phyloP scores from a whole-genome alignment of 1,140 invertebrate genomes.

The Nymphalis io region DNA sequence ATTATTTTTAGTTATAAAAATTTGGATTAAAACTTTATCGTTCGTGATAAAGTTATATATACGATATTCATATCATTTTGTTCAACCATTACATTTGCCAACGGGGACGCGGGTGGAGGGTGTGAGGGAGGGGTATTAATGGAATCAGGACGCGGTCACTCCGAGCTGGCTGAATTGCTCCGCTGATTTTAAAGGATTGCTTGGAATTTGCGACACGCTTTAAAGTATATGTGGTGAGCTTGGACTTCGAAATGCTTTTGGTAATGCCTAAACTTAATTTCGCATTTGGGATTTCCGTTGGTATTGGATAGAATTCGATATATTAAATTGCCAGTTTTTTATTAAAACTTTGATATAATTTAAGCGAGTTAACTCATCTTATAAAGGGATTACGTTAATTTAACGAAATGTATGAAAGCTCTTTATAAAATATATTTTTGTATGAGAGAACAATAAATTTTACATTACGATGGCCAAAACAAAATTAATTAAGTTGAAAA shows the following conservation, averaged over 20 bases:
- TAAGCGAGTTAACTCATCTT: no score
- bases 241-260: conserved; percentile 55
- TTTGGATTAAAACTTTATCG: background rate
- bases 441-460: no score
- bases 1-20: background rate
- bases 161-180: conserved; percentile 45
- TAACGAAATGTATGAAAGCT: no score
- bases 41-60: background rate
- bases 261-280: conserved; percentile 45
- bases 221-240: conserved; percentile 51
- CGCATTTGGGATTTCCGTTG: conserved; percentile 32
- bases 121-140: conserved; percentile 49
- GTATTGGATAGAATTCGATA: conserved; percentile 14
- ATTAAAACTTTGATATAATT: background rate
- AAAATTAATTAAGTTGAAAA: background rate
- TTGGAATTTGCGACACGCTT: conserved; percentile 47
- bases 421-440: no score
- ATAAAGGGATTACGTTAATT: no score
- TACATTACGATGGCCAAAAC: background rate
- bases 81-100: background rate
- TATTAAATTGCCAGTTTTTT: background rate
- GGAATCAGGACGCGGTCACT: conserved; percentile 60
- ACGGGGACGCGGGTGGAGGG: conserved; percentile 30
- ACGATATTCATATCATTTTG: conserved; percentile 5
- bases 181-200: conserved; percentile 62